These are phyloP conservation scores for Notothenia rossii DNA, from an alignment of 2,113 vertebrate species.

Conservation along the genomic window DNA sequence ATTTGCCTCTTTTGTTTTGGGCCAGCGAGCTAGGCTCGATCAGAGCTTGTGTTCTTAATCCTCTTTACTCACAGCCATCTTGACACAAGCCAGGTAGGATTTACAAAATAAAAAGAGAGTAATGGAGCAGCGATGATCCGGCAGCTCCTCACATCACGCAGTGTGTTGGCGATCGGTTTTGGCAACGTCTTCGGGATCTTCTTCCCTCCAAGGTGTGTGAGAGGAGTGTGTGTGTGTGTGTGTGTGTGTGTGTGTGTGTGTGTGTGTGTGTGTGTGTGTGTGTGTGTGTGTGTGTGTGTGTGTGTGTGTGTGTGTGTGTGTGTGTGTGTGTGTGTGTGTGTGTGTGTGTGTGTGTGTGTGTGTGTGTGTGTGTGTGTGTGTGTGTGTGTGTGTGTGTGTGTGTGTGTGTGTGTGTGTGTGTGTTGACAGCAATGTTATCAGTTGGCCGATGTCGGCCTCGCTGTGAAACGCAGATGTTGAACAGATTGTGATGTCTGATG, in stretches of 20 bases:
- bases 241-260: slow-evolving; percentile 3
- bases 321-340: slow-evolving; percentile 1
- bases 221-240: background rate
- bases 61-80: slow-evolving; percentile 25
- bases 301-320: background rate
- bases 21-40: slow-evolving; percentile 8
- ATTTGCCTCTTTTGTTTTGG: slow-evolving; percentile 2
- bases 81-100: slow-evolving; percentile 45
- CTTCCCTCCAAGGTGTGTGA: background rate
- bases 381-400: no score
- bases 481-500: background rate
- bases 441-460: background rate
- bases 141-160: slow-evolving; percentile 29
- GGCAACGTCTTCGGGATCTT: background rate
- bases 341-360: background rate
- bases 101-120: slow-evolving; percentile 49
- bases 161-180: slow-evolving; percentile 13
- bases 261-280: no score
- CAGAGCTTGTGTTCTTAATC: slow-evolving; percentile 14
- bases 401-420: background rate
- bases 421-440: slow-evolving; percentile 15
- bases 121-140: slow-evolving; percentile 38
- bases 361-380: no score
- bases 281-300: no score
- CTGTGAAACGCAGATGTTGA: slow-evolving; percentile 13